phyloP scores from a whole-genome alignment of 2,113 vertebrate species.

The Furnarius figulus region DNA sequence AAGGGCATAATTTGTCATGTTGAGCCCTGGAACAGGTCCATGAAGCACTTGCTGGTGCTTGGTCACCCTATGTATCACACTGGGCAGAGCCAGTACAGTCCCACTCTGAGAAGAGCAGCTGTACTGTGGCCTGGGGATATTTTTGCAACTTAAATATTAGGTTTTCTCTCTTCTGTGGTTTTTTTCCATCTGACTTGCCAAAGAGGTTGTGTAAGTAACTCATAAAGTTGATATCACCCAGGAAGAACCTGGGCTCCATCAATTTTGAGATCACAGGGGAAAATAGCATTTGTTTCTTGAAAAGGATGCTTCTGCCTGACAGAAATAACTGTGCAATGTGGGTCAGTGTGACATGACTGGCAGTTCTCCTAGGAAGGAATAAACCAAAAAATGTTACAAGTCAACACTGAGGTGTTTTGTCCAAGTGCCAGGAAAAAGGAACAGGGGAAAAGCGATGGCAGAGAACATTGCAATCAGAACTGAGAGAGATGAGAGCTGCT shows the following conservation, averaged over 20 bases:
- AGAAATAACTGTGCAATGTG: not conserved
- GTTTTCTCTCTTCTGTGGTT: not conserved
- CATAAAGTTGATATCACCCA: not conserved
- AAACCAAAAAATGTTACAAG: not conserved
- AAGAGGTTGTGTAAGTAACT: not conserved
- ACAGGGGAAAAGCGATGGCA: not conserved
- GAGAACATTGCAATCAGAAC: not conserved
- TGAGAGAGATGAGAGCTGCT: not conserved
- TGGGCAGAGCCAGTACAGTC: not conserved
- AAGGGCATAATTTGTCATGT: conserved; percentile 11
- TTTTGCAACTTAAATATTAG: not conserved
- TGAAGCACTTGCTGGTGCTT: not conserved
- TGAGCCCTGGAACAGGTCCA: not conserved
- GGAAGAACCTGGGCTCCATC: not conserved
- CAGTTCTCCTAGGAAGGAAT: not conserved
- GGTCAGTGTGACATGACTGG: not conserved
- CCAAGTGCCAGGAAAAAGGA: not conserved
- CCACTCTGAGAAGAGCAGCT: not conserved
- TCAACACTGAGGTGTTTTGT: conserved; percentile 2
- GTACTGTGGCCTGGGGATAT: not conserved
- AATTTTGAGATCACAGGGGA: not conserved
- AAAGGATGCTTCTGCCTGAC: not conserved
- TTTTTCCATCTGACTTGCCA: not conserved
- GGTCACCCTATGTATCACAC: not conserved
- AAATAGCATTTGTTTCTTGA: not conserved